phyloP scores from a whole-genome alignment of 1,140 invertebrate species.

The Laodelphax striatellus region DNA sequence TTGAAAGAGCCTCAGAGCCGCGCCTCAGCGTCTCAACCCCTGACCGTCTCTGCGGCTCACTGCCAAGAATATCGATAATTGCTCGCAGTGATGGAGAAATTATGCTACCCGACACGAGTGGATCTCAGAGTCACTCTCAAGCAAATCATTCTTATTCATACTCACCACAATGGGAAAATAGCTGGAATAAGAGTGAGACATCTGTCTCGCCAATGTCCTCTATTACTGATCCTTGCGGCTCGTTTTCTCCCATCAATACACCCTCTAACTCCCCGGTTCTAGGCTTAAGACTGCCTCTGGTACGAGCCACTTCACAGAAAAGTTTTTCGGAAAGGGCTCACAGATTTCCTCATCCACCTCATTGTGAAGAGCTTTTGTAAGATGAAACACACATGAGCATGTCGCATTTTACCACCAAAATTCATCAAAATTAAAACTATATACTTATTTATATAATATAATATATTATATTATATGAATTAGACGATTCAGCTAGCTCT shows the following conservation, averaged over 20 bases:
- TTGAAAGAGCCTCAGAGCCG: not conserved
- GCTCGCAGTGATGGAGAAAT: conserved; percentile 8
- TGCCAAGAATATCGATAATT: not conserved
- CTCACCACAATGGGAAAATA: conserved; percentile 1
- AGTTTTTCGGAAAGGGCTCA: too few relatives aligned
- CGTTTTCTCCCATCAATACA: not conserved
- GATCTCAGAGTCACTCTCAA: not conserved
- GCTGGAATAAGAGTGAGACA: conserved; percentile 1
- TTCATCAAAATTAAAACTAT: too few relatives aligned
- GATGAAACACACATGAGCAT: too few relatives aligned
- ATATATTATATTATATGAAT: too few relatives aligned
- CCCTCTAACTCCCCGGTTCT: not conserved
- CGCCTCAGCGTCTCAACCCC: conserved; percentile 10
- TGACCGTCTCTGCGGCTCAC: conserved; percentile 6
- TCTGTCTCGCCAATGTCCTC: not conserved
- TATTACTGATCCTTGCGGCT: not conserved
- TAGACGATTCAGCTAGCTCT: too few relatives aligned
- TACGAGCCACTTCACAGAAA: not conserved
- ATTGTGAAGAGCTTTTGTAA: conserved; percentile 11
- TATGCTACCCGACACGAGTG: not conserved
- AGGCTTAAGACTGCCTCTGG: conserved; percentile 2
- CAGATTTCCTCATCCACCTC: not conserved
- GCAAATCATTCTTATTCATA: not conserved
- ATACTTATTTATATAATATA: too few relatives aligned
- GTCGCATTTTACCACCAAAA: too few relatives aligned